phyloP scores from a whole-genome alignment of 2,113 vertebrate species.

The Pelusios castaneus region DNA sequence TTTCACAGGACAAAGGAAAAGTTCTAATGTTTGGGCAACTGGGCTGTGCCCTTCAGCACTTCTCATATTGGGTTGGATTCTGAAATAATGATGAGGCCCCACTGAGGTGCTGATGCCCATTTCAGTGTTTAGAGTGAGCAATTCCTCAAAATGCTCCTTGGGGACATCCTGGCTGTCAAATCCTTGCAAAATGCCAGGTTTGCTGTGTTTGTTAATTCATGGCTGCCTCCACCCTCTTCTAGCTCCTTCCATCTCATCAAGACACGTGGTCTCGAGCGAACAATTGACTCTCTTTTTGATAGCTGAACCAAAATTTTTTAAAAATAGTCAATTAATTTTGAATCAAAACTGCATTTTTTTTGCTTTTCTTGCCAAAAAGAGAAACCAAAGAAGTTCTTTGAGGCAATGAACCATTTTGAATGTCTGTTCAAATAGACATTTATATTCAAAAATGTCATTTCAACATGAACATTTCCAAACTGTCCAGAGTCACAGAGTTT shows the following conservation, averaged over 20 bases:
- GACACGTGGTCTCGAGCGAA: neutral
- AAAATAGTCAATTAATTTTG: neutral
- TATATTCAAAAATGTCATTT: neutral
- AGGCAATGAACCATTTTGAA: neutral
- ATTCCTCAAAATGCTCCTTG: slow-evolving; percentile 80
- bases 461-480: neutral
- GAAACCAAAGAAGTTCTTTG: neutral
- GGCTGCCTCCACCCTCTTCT: neutral
- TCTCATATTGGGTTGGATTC: neutral
- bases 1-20: neutral
- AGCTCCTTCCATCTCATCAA: neutral
- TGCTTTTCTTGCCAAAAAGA: neutral
- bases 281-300: neutral
- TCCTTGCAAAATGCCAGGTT: slow-evolving; percentile 82
- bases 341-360: neutral
- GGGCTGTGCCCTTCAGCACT: neutral
- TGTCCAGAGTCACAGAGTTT: neutral
- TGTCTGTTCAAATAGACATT: neutral
- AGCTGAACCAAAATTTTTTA: neutral
- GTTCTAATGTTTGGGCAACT: neutral
- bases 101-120: neutral
- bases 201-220: neutral
- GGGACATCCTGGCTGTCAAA: slow-evolving; percentile 76
- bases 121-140: slow-evolving; percentile 76
- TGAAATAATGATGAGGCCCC: neutral